phyloP scores from a whole-genome alignment of 2,888 invertebrate species.

The Diaphora mendica region DNA sequence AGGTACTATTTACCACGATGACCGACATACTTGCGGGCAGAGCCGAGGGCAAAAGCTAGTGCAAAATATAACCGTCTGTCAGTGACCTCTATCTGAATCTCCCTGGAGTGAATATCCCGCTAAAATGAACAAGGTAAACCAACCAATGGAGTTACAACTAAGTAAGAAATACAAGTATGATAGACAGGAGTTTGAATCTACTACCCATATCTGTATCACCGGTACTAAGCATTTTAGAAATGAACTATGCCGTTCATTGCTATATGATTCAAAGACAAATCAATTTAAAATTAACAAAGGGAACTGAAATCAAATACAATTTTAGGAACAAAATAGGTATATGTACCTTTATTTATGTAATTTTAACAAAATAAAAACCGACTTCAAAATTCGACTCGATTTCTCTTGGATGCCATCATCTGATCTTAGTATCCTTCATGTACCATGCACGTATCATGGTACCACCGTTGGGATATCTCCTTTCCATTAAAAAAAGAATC shows the following conservation, averaged over 20 bases:
- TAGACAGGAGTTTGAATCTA: neutral
- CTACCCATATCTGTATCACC: neutral
- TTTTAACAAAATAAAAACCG: no score
- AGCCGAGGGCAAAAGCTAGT: no score
- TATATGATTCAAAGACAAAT: neutral
- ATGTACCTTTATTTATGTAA: neutral
- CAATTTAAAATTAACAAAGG: neutral
- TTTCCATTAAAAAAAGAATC: no score
- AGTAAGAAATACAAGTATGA: neutral
- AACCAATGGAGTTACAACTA: neutral
- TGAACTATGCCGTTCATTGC: neutral
- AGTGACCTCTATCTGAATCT: no score
- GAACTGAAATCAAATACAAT: neutral
- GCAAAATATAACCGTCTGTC: no score
- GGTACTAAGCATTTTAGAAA: neutral
- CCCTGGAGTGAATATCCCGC: neutral
- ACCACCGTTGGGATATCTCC: no score
- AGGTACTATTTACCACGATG: no score
- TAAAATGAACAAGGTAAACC: neutral
- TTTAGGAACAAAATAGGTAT: slow-evolving; percentile 17
- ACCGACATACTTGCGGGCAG: no score
- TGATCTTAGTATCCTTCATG: no score
- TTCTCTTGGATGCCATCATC: no score
- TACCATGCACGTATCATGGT: no score
- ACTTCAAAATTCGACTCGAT: no score